A percentile compares a stretch with the other conserved stretches of the same genome.
These are phyloP conservation scores for Sympetrum striolatum DNA, from an alignment of 2,888 invertebrate species.

Conservation along the genomic window DNA sequence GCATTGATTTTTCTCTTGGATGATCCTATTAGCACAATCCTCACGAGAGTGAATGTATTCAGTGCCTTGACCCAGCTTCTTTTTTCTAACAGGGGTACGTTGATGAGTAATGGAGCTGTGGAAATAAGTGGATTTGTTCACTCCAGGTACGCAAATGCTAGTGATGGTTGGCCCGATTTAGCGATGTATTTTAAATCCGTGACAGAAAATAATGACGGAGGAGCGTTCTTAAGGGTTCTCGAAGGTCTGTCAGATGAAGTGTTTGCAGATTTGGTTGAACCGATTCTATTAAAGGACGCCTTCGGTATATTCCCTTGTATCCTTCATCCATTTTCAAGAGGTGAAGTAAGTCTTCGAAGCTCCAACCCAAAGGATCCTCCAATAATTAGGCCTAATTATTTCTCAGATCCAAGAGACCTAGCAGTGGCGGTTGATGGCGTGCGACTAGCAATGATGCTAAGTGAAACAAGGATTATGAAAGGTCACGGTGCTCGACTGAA, in stretches of 20 bases:
- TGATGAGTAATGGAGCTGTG: conserved; percentile 78
- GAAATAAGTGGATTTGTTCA: conserved; percentile 46
- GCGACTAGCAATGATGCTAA: conserved; percentile 13
- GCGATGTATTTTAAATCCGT: not conserved
- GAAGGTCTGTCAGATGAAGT: conserved; percentile 76
- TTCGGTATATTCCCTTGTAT: not conserved
- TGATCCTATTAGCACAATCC: conserved; percentile 8
- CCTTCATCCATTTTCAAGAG: not conserved
- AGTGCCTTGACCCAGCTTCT: not conserved
- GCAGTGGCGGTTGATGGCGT: conserved; percentile 45
- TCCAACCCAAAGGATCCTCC: conserved; percentile 31
- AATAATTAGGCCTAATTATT: conserved; percentile 44
- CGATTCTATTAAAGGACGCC: conserved; percentile 44
- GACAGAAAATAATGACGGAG: conserved; percentile 19
- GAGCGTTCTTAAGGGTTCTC: conserved; percentile 65
- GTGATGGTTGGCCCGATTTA: not conserved
- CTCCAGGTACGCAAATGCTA: conserved; percentile 43
- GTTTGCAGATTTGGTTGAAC: conserved; percentile 38
- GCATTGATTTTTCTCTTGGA: conserved; percentile 46
- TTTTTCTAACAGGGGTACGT: conserved; percentile 82
- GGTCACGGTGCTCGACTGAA: conserved; percentile 42
- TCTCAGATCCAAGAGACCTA: conserved; percentile 44
- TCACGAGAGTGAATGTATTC: conserved; percentile 9
- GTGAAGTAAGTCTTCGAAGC: not conserved
- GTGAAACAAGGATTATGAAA: conserved; percentile 40